Percentiles rank a stretch among this genome's conserved stretches.
phyloP scores from a whole-genome alignment of 37 sponge, comb jelly and placozoan genomes.

The Oopsacas minuta region DNA sequence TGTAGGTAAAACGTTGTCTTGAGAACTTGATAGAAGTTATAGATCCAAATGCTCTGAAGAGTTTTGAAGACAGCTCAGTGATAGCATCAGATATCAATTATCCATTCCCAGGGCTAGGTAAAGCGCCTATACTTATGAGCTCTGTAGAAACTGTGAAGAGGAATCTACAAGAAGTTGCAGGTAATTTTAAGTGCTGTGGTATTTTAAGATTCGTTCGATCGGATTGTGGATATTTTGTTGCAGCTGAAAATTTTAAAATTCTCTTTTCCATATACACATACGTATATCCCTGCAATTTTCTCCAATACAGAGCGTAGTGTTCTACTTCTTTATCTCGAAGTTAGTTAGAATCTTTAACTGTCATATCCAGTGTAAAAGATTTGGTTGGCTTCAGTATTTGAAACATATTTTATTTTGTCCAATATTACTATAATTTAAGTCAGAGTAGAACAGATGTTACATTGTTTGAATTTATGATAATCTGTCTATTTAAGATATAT shows the following conservation, averaged over 20 bases:
- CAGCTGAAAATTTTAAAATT: no score
- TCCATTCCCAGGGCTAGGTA: not conserved
- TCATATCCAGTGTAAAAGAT: no score
- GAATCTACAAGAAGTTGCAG: conserved; percentile 7
- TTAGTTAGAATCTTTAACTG: no score
- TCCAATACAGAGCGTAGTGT: no score
- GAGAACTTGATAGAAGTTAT: not conserved
- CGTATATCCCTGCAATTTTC: no score
- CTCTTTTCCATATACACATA: no score
- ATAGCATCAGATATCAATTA: not conserved
- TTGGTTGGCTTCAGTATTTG: no score
- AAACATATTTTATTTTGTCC: no score
- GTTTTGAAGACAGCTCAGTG: not conserved
- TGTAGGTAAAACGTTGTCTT: not conserved
- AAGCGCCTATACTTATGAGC: not conserved
- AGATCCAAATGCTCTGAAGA: not conserved
- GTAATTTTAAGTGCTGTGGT: not conserved
- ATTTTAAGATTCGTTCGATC: no score
- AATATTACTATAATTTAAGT: not conserved
- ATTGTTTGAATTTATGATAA: not conserved
- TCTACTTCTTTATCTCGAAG: no score
- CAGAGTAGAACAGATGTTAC: not conserved
- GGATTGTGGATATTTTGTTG: no score
- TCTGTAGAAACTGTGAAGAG: conserved; percentile 1
- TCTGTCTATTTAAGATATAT: not conserved